Evolutionary conservation across 2,113 vertebrate species (phyloP).

Genomic region (Pagrus major): DNA sequence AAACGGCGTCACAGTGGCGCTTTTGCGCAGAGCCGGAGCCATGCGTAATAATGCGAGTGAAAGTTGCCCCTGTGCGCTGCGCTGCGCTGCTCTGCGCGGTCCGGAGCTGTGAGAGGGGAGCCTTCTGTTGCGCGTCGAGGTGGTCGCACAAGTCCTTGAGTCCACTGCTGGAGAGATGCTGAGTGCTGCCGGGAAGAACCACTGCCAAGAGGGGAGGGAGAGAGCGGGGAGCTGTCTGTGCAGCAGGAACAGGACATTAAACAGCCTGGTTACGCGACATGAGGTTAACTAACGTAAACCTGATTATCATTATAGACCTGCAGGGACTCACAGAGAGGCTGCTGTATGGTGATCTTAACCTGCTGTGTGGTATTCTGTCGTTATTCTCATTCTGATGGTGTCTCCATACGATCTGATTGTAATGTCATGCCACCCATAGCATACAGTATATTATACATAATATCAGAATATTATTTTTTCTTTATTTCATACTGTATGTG

Average conservation of each 20-base stretch:
- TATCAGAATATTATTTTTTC: not conserved
- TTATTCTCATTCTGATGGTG: not conserved
- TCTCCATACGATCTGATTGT: not conserved
- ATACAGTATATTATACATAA: not conserved
- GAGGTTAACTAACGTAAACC: conserved; percentile 1
- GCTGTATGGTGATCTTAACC: not conserved
- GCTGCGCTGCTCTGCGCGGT: conserved; percentile 25
- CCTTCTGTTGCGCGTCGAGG: conserved; percentile 56
- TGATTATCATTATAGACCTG: not conserved
- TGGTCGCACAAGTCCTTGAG: conserved; percentile 49
- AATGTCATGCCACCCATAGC: not conserved
- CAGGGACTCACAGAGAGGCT: not conserved
- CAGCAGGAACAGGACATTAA: conserved; percentile 25
- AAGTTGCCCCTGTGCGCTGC: conserved; percentile 65
- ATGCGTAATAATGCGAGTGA: conserved; percentile 52
- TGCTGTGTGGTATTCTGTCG: not conserved
- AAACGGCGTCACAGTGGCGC: conserved; percentile 20
- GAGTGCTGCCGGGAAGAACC: conserved; percentile 50
- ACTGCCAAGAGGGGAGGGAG: conserved; percentile 1
- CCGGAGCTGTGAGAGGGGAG: conserved; percentile 4
- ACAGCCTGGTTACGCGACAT: conserved; percentile 16
- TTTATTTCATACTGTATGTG: not conserved
- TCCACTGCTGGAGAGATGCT: conserved; percentile 67
- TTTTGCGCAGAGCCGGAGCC: conserved; percentile 54
- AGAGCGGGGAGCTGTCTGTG: conserved; percentile 29